Evolutionary conservation across 2,888 invertebrate genomes (phyloP).

Genomic region (Athripsodes cinereus): DNA sequence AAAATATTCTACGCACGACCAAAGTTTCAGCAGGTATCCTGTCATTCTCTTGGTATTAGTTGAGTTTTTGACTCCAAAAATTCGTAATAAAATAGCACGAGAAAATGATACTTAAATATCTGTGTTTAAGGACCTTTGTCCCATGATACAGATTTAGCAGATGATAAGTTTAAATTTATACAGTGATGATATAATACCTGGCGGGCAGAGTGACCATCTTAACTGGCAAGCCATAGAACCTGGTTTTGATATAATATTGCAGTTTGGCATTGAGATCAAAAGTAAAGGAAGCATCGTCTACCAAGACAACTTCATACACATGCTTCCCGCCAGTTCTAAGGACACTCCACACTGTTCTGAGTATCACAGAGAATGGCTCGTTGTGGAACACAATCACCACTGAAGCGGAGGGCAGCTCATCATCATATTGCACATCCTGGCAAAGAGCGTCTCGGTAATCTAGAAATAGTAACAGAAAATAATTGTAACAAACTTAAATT

Average conservation of each 20-base stretch:
- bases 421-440: constrained; percentile 40
- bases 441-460: constrained; percentile 45
- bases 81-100: too few species aligned
- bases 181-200: constrained; percentile 42
- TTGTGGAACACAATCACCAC: constrained; percentile 86
- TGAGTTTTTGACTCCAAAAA: too few species aligned
- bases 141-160: too few species aligned
- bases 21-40: too few species aligned
- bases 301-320: constrained; percentile 86
- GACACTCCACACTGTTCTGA: constrained; percentile 87
- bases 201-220: constrained; percentile 66
- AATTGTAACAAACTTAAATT: too few species aligned
- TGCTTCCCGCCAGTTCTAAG: constrained; percentile 59
- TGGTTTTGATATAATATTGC: constrained; percentile 70
- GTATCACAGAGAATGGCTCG: constrained; percentile 79
- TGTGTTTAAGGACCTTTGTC: too few species aligned
- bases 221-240: constrained; percentile 55
- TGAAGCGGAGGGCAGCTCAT: constrained; percentile 64
- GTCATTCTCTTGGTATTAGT: too few species aligned
- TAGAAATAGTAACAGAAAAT: too few species aligned
- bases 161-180: constrained; percentile 25
- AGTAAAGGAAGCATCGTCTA: constrained; percentile 90
- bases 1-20: too few species aligned
- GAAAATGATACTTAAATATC: too few species aligned
- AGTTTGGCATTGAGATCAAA: constrained; percentile 66